Conservation (phyloP, 2,113 vertebrate species). For the Plecotus auritus region DNA sequence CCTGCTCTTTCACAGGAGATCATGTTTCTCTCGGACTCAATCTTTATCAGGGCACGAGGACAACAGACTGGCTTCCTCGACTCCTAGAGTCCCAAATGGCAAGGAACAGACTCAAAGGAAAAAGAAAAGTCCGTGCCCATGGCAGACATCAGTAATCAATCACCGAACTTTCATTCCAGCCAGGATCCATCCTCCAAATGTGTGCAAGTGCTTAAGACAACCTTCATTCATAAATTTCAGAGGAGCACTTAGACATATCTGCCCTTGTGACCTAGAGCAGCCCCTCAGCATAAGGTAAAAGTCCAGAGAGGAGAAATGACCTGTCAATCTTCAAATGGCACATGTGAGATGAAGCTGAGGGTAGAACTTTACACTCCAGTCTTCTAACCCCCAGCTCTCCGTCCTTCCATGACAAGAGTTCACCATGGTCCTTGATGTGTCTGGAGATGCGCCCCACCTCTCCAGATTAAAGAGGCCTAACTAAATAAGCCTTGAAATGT, state of each 20-base stretch:
- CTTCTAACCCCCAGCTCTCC: neutral
- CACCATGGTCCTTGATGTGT: neutral
- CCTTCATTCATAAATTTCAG: neutral
- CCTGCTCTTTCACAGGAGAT: slow-evolving; percentile 65
- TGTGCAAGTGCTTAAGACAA: neutral
- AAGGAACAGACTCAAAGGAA: neutral
- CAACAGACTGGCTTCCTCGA: slow-evolving; percentile 21
- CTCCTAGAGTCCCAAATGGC: neutral
- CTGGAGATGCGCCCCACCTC: neutral
- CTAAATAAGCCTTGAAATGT: neutral
- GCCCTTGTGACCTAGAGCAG: neutral
- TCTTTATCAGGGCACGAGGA: slow-evolving; percentile 36
- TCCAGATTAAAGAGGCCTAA: neutral
- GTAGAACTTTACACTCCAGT: neutral
- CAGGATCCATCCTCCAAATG: neutral
- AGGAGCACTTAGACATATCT: neutral
- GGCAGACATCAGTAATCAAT: slow-evolving; percentile 59
- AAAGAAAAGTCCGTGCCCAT: neutral
- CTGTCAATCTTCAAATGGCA: neutral
- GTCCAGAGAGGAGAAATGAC: neutral
- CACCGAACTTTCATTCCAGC: neutral
- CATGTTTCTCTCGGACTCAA: slow-evolving; percentile 51
- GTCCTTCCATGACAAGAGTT: neutral
- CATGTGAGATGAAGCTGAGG: neutral
- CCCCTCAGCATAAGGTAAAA: neutral